Percentiles rank a stretch among this genome's conserved stretches.
These are phyloP conservation scores for Lepus americanus DNA, from an alignment of 2,113 vertebrate species.

Conservation along the genomic window DNA sequence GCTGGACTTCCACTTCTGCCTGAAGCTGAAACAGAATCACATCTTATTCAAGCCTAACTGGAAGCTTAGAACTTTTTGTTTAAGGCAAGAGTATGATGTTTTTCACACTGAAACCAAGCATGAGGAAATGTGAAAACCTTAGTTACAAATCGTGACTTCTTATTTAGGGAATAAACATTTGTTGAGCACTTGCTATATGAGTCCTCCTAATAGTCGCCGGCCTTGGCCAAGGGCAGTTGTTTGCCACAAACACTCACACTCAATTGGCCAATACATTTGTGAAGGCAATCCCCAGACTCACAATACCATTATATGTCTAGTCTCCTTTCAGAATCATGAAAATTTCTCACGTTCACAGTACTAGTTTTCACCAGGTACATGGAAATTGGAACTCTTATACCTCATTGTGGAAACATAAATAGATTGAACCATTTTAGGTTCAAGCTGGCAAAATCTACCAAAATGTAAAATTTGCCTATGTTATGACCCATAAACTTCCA, in stretches of 20 bases:
- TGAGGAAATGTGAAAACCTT: conserved; percentile 34
- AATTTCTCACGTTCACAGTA: not conserved
- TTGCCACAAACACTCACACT: not conserved
- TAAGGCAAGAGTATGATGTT: not conserved
- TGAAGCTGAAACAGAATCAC: not conserved
- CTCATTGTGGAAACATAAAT: not conserved
- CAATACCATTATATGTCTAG: not conserved
- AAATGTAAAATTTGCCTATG: not conserved
- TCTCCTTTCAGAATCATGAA: not conserved
- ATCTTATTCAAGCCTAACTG: not conserved
- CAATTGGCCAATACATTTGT: not conserved
- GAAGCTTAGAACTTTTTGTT: not conserved
- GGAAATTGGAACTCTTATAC: not conserved
- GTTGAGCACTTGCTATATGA: conserved; percentile 20
- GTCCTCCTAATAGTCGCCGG: not conserved
- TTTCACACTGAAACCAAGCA: conserved; percentile 48
- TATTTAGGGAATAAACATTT: conserved; percentile 52
- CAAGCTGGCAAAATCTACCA: not conserved
- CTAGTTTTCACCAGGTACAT: not conserved
- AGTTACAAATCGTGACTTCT: conserved; percentile 8
- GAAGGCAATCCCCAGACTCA: not conserved
- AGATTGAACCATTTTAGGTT: not conserved
- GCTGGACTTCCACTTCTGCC: not conserved
- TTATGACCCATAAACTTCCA: not conserved
- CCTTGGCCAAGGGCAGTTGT: not conserved